Conservation (phyloP, 2,888 invertebrate genomes). For the Eupithecia exiguata region DNA sequence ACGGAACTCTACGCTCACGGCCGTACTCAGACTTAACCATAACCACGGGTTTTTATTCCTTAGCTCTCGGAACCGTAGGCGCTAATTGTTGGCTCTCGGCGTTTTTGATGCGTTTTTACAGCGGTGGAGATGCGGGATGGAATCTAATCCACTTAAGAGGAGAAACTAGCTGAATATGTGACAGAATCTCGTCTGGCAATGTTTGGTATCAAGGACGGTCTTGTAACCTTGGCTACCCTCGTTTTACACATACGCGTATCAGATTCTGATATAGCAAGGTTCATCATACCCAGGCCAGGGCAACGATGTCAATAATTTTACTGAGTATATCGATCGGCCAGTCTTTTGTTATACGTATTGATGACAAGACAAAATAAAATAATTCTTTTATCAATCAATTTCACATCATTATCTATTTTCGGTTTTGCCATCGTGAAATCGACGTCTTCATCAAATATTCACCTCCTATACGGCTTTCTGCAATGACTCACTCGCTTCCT, state of each 20-base stretch:
- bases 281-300: background rate
- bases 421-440: background rate
- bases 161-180: slow-evolving; percentile 27
- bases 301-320: background rate
- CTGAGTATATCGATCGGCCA: background rate
- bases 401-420: background rate
- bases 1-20: slow-evolving; percentile 41
- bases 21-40: slow-evolving; percentile 28
- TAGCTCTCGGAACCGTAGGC: slow-evolving; percentile 58
- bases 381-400: background rate
- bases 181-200: slow-evolving; percentile 12
- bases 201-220: slow-evolving; percentile 3
- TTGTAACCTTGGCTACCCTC: background rate
- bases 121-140: slow-evolving; percentile 38
- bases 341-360: background rate
- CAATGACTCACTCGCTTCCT: background rate
- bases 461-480: background rate
- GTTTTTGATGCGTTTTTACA: slow-evolving; percentile 63
- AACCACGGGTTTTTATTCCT: slow-evolving; percentile 39
- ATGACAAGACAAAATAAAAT: background rate
- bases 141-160: slow-evolving; percentile 40
- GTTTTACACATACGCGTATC: background rate
- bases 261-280: background rate
- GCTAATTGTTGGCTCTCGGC: slow-evolving; percentile 65
- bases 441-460: background rate